Evolutionary conservation across 2,797 vertebrate genomes (phyloP), one percentile per base, ranked within the genome.

Genomic region (Acrossocheilus wenchowensis): DNA sequence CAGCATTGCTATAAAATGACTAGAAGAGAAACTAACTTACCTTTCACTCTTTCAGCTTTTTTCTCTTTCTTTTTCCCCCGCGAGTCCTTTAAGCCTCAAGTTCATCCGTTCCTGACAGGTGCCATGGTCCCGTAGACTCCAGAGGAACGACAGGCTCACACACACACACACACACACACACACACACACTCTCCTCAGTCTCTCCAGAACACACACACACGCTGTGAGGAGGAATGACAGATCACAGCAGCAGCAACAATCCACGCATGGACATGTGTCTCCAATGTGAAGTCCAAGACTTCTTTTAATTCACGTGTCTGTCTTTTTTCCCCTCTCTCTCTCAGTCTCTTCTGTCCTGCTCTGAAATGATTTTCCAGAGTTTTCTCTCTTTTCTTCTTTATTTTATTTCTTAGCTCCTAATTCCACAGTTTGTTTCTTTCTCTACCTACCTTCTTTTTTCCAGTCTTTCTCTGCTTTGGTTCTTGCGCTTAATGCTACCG

Each of bases 111-210:
- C 87, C 89, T 90, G 91, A 93, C 95, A 95, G 95, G 95, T 95
- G 95, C 93, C 94, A 93, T 92, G 92, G 92, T 92, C 90, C 93
- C 90, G 92, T 94, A 93, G 93, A 91, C 89, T 95, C 94, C 94
- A 93, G 87, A 90, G 92, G 90, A 92, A 92, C 90, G 72, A 80
- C 89, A 91, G 92, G 91, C 91, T 93, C 86, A 78, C 72, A 69
- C 50, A 52, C 15, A 17, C 60, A 73, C n/a, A n/a, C n/a, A n/a
- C n/a, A n/a, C n/a, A n/a, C n/a, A n/a, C n/a, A n/a, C n/a, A n/a
- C 48, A 52, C 15, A 17, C 60, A 73, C 60, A 73, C 48, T 82
- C 83, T 66, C 50, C 23, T 66, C 26, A 74, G 54, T 43, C 41
- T 75, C 54, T 75, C 19, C 48, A 64, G 26, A 73, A 62, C 69